A percentile compares a stretch with the other conserved stretches of the same genome.
Evolutionary conservation across 2,888 invertebrate genomes (phyloP).

Genomic region (Fragum fragum): DNA sequence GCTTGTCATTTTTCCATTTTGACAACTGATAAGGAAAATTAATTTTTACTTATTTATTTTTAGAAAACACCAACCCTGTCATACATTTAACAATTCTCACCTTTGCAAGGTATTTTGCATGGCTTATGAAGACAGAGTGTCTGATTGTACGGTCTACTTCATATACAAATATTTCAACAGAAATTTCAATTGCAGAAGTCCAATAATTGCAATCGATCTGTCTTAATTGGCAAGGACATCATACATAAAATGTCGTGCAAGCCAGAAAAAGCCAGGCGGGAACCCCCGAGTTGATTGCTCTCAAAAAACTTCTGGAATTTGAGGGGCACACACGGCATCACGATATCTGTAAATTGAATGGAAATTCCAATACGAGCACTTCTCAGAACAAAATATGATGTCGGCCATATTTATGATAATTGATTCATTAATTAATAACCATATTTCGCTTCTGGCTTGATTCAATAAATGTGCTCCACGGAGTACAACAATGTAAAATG

Average conservation of each 20-base stretch:
- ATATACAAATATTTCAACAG: too few species aligned
- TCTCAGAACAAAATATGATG: conserved; percentile 17
- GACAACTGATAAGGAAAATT: too few species aligned
- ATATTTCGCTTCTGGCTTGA: conserved; percentile 42
- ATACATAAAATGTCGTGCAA: background rate
- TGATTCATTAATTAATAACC: conserved; percentile 68
- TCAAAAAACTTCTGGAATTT: conserved; percentile 15
- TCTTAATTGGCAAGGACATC: background rate
- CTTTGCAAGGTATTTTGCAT: too few species aligned
- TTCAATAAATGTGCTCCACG: conserved; percentile 58
- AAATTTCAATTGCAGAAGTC: too few species aligned
- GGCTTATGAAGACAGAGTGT: too few species aligned
- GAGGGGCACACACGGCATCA: background rate
- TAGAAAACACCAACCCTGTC: too few species aligned
- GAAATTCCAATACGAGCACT: conserved; percentile 11
- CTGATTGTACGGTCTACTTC: too few species aligned
- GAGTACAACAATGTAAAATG: conserved; percentile 59
- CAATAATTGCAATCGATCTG: too few species aligned
- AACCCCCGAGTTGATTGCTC: background rate
- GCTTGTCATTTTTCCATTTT: too few species aligned
- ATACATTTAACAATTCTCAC: too few species aligned
- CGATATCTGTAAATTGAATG: conserved; percentile 11
- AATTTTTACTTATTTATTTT: too few species aligned
- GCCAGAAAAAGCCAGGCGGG: conserved; percentile 11
- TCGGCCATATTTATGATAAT: conserved; percentile 65